Conservation (phyloP, 2,888 invertebrate species). For the Cataglyphis livida region DNA sequence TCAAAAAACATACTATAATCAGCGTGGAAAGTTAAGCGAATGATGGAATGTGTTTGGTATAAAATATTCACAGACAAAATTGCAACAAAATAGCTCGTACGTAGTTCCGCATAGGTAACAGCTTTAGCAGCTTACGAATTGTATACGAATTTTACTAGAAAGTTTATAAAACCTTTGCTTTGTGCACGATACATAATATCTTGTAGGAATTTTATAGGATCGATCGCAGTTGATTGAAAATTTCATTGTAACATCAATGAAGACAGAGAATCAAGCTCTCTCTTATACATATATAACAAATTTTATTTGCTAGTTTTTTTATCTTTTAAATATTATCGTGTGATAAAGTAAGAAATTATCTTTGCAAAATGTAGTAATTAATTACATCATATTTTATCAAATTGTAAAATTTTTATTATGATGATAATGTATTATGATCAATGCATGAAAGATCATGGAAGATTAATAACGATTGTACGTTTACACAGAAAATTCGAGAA, state of each 20-base stretch:
- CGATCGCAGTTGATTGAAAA: constrained; percentile 33
- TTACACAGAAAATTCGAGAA: neutral
- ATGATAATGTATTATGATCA: neutral
- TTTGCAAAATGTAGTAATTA: neutral
- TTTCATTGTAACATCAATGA: neutral
- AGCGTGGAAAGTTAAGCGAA: constrained; percentile 24
- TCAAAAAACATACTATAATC: constrained; percentile 8
- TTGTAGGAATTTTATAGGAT: constrained; percentile 8
- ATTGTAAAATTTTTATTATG: neutral
- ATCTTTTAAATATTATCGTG: neutral
- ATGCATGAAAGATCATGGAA: neutral
- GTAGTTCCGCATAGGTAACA: constrained; percentile 6
- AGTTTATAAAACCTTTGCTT: constrained; percentile 30
- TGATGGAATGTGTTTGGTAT: neutral
- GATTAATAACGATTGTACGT: neutral
- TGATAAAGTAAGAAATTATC: neutral
- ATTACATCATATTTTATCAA: neutral
- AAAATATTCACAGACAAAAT: constrained; percentile 23
- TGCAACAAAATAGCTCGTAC: neutral
- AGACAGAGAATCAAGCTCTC: neutral
- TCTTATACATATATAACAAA: neutral
- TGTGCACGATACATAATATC: constrained; percentile 2
- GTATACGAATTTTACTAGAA: neutral
- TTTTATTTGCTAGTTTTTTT: neutral
- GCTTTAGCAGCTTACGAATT: constrained; percentile 23